phyloP scores from a whole-genome alignment of 2,888 invertebrate species.

The Epirrhoe tristata region DNA sequence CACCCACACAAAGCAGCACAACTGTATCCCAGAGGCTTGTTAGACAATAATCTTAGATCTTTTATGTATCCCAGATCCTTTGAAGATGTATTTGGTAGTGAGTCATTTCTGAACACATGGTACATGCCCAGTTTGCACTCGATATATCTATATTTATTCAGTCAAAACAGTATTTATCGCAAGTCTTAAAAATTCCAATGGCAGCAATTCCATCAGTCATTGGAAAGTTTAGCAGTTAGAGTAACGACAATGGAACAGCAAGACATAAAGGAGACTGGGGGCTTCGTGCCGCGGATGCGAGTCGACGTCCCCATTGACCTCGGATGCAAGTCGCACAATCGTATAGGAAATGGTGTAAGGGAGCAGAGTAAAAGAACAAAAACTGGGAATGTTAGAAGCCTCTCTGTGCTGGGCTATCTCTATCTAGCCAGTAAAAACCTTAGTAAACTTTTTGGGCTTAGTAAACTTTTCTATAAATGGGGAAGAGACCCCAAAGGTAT shows the following conservation, averaged over 20 bases:
- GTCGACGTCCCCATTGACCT: constrained; percentile 73
- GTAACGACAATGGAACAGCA: constrained; percentile 59
- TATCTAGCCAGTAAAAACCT: too few species aligned
- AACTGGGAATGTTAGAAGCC: too few species aligned
- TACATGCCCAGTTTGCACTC: not conserved
- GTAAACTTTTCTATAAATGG: too few species aligned
- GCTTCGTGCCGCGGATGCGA: constrained; percentile 43
- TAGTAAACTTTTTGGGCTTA: too few species aligned
- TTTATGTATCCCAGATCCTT: too few species aligned
- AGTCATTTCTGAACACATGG: too few species aligned
- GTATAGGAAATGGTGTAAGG: constrained; percentile 33
- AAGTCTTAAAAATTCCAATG: constrained; percentile 27
- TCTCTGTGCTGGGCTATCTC: too few species aligned
- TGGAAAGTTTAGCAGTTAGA: constrained; percentile 48
- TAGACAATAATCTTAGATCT: too few species aligned
- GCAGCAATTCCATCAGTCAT: constrained; percentile 28
- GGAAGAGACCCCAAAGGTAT: too few species aligned
- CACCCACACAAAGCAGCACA: too few species aligned
- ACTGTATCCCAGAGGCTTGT: too few species aligned
- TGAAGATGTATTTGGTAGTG: too few species aligned
- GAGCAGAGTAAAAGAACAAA: constrained; percentile 3
- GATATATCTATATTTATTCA: not conserved
- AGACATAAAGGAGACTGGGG: constrained; percentile 45
- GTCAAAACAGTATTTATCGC: constrained; percentile 5
- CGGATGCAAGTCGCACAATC: constrained; percentile 57